Evolutionary conservation across 53 echinoderm and acorn worm genomes (phyloP).

Genomic region (Echinarachnius parma): DNA sequence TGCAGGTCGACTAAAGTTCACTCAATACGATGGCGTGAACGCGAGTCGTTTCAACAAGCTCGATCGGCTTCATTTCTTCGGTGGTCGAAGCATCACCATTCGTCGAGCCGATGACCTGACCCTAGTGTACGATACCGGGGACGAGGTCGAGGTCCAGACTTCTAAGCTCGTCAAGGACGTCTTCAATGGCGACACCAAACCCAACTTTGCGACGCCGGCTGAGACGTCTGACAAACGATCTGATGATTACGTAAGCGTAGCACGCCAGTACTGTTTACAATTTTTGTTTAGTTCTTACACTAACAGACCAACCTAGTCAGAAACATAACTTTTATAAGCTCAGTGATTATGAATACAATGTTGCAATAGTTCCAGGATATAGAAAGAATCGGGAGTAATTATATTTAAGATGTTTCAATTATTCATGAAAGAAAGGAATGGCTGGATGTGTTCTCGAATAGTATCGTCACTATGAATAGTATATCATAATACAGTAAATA

Average conservation of each 20-base stretch:
- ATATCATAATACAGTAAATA: too few relatives aligned
- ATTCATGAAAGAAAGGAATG: too few relatives aligned
- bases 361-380: too few relatives aligned
- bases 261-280: too few relatives aligned
- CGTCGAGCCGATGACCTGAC: constrained; percentile 59
- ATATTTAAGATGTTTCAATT: too few relatives aligned
- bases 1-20: constrained; percentile 54
- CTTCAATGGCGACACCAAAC: constrained; percentile 53
- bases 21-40: constrained; percentile 45
- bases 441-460: too few relatives aligned
- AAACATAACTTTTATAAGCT: too few relatives aligned
- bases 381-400: too few relatives aligned
- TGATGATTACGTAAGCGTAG: constrained; percentile 53
- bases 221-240: constrained; percentile 40
- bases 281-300: too few relatives aligned
- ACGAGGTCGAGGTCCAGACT: constrained; percentile 50
- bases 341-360: too few relatives aligned
- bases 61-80: constrained; percentile 41
- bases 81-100: constrained; percentile 49
- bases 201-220: constrained; percentile 26
- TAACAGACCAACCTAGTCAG: too few relatives aligned
- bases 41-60: constrained; percentile 20
- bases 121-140: constrained; percentile 71
- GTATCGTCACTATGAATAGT: too few relatives aligned
- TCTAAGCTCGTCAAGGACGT: not conserved